phyloP scores from a whole-genome alignment of 1,140 invertebrate species.

The Nasonia vitripennis region DNA sequence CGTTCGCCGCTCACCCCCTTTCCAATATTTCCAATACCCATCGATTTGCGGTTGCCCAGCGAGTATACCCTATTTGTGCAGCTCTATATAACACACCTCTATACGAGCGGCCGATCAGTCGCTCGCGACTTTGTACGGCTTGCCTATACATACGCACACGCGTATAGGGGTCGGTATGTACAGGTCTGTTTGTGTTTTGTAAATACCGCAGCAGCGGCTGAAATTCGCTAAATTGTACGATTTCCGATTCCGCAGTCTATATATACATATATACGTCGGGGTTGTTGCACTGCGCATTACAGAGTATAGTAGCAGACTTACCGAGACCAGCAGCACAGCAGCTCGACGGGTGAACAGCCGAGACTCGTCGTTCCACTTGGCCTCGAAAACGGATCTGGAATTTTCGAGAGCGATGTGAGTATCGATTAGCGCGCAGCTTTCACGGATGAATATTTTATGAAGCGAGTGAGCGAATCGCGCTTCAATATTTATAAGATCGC shows the following conservation, averaged over 20 bases:
- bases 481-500: neutral
- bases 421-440: neutral
- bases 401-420: slow-evolving; percentile 36
- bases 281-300: neutral
- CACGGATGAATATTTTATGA: neutral
- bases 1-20: neutral
- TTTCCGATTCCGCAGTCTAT: neutral
- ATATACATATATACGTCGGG: too few species aligned
- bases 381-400: slow-evolving; percentile 77
- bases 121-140: slow-evolving; percentile 17
- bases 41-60: slow-evolving; percentile 27
- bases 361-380: slow-evolving; percentile 78
- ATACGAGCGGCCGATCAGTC: neutral
- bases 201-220: neutral
- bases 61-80: neutral
- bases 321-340: slow-evolving; percentile 78
- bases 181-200: neutral
- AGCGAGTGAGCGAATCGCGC: neutral
- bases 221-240: neutral
- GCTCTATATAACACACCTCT: neutral
- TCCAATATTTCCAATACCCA: neutral
- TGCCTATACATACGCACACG: neutral
- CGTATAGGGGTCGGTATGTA: neutral
- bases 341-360: slow-evolving; percentile 77
- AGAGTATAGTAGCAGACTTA: slow-evolving; percentile 65